phyloP scores from a whole-genome alignment of 2,888 invertebrate genomes.

The Cancer borealis region DNA sequence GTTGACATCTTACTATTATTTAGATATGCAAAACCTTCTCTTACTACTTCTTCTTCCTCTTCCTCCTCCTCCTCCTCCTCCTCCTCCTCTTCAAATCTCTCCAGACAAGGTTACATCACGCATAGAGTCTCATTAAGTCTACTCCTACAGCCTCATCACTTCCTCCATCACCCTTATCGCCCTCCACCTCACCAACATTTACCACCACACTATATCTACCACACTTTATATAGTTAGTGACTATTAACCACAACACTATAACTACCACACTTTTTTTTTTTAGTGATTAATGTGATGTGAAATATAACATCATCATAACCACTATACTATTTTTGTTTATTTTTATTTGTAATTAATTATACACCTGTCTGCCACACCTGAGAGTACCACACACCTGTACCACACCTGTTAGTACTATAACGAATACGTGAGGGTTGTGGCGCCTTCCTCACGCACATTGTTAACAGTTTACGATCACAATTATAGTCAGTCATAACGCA shows the following conservation, averaged over 20 bases:
- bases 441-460: not conserved
- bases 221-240: no score
- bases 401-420: not conserved
- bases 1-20: not conserved
- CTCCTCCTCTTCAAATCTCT: not conserved
- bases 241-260: no score
- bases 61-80: slow-evolving; percentile 17
- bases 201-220: no score
- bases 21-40: not conserved
- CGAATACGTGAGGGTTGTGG: not conserved
- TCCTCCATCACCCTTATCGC: not conserved
- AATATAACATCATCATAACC: no score
- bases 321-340: no score
- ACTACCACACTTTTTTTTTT: no score
- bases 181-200: not conserved
- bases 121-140: not conserved
- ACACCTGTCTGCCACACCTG: not conserved
- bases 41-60: not conserved
- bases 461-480: not conserved
- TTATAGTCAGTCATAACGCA: not conserved
- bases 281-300: no score
- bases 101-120: not conserved
- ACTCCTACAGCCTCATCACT: not conserved
- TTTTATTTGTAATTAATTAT: no score
- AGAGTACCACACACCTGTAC: not conserved